phyloP scores from a whole-genome alignment of 1,140 invertebrate genomes.

The Nylanderia fulva region DNA sequence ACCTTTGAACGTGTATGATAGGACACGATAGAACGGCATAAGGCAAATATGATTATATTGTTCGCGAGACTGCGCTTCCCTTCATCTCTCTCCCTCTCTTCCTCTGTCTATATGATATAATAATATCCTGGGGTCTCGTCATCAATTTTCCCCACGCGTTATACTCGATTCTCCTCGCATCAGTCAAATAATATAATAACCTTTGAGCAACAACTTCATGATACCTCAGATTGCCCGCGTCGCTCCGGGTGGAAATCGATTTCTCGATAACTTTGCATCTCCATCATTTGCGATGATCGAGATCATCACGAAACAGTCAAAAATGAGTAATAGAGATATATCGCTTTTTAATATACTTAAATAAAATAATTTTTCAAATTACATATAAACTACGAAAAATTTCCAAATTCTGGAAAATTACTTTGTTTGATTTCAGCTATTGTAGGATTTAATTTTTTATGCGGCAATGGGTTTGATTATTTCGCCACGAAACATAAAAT shows the following conservation, averaged over 20 bases:
- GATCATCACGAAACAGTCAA: background rate
- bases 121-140: slow-evolving; percentile 32
- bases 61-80: background rate
- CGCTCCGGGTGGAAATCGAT: background rate
- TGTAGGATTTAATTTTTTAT: background rate
- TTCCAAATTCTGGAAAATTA: background rate
- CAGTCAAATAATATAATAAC: slow-evolving; percentile 56
- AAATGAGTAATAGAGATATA: background rate
- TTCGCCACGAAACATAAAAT: background rate
- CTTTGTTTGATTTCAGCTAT: background rate
- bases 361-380: background rate
- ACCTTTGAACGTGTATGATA: background rate
- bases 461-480: background rate
- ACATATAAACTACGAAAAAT: background rate
- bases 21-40: background rate
- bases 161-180: background rate
- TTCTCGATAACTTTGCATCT: background rate
- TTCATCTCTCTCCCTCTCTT: background rate
- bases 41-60: slow-evolving; percentile 56
- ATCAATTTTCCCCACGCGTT: slow-evolving; percentile 37
- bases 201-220: slow-evolving; percentile 44
- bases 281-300: background rate
- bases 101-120: background rate
- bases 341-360: background rate
- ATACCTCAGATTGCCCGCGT: slow-evolving; percentile 2